Base-by-base conservation (phyloP, 2,113 vertebrate genomes). In the Mohoua ochrocephala region DNA sequence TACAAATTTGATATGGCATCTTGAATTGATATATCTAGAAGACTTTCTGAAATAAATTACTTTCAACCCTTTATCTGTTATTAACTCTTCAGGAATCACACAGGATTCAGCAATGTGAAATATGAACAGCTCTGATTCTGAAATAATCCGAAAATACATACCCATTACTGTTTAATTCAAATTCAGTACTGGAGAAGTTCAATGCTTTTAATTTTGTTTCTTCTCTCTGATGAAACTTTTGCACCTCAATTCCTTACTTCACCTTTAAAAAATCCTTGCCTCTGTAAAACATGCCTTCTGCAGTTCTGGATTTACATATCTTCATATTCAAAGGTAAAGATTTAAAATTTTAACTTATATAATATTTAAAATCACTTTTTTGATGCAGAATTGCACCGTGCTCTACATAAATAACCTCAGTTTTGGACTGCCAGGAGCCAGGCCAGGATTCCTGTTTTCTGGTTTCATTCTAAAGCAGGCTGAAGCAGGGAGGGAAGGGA, bases 71-170 rank as follows among this genome's bases (percentile, higher is more conserved):
- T 77, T 93, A 63, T 86, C 63, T 84, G 11, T n/a, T 86, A 81
- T 94, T 95, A 95, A 96, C 90, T 67, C 79, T 96, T 97, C 41
- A 86, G 41, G 60, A 84, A 78, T 78, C 71, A 78, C 14, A 42
- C 12, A 35, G 7, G 64, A 78, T 75, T 86, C 20, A 57, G 26
- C 41, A 84, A 60, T 20, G 9, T 68, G 49, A 81, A 77, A 52
- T 52, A 77, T 23, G 56, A 80, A 59, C 37, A 60, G 31, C 77
- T 80, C 7, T 28, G 59, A 67, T 35, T 65, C 13, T 16, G 30
- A 57, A 57, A 49, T 26, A 67, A 18, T 59, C 26, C 50, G 41
- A 89, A 78, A 81, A 86, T 56, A 56, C 6, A 11, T 26, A 33
- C 7, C 6, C 10, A 11, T 67, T 85, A 42, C 35, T 83, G 26